These are phyloP conservation scores for Pollimyrus isidori DNA, from an alignment of 2,113 vertebrate genomes.

Conservation along the genomic window DNA sequence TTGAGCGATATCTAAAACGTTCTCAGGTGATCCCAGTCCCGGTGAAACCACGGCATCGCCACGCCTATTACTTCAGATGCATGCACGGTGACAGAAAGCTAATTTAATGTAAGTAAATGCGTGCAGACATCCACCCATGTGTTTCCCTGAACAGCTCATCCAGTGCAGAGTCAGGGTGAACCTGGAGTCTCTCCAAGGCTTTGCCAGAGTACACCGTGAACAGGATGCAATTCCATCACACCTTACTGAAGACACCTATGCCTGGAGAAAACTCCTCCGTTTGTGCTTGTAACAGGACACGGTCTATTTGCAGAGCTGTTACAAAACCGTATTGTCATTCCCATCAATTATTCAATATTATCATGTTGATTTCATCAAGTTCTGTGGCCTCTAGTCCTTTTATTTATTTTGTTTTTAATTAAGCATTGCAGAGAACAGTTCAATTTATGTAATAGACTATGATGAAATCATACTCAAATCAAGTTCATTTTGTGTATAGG, in stretches of 20 bases:
- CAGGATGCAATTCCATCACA: background rate
- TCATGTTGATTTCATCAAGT: too few species aligned
- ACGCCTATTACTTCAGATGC: background rate
- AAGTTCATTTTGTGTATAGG: background rate
- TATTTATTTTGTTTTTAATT: conserved; percentile 1
- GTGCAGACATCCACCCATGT: background rate
- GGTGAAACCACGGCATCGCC: background rate
- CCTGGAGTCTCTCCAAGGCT: background rate
- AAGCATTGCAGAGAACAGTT: background rate
- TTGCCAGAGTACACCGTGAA: background rate
- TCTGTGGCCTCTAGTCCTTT: background rate
- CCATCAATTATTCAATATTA: background rate
- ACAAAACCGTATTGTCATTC: background rate
- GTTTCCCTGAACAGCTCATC: background rate
- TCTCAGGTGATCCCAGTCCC: background rate
- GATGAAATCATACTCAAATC: background rate
- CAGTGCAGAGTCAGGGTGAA: background rate
- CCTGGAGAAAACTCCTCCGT: background rate
- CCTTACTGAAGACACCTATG: background rate
- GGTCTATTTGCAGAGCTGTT: background rate
- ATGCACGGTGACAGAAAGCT: background rate
- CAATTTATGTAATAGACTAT: background rate
- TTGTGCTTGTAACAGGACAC: background rate
- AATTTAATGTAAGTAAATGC: background rate
- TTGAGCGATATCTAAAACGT: background rate